phyloP scores from a whole-genome alignment of 2,888 invertebrate genomes.

The Pyrrhosoma nymphula region DNA sequence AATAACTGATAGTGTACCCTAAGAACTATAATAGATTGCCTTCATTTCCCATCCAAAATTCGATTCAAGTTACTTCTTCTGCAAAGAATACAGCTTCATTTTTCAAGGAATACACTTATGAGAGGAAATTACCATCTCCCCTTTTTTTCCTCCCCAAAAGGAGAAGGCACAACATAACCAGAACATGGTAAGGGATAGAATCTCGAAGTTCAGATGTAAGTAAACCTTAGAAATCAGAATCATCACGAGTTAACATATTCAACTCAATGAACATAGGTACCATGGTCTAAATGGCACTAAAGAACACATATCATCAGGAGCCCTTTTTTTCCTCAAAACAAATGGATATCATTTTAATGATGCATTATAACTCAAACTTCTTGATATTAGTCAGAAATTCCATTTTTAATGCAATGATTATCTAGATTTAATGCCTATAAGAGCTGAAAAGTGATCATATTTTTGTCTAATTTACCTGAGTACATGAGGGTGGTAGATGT shows the following conservation, averaged over 20 bases:
- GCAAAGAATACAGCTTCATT: neutral
- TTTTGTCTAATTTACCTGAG: neutral
- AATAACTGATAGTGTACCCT: neutral
- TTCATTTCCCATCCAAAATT: neutral
- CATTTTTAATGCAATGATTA: neutral
- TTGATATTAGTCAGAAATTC: neutral
- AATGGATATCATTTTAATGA: neutral
- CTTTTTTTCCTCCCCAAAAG: neutral
- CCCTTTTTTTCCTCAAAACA: neutral
- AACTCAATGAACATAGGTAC: neutral
- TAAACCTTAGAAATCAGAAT: neutral
- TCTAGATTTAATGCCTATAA: neutral
- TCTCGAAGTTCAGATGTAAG: neutral
- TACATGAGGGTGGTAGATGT: neutral
- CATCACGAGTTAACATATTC: neutral
- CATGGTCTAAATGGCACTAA: neutral
- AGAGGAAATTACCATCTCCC: neutral
- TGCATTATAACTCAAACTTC: neutral
- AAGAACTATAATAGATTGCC: neutral
- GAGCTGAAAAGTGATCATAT: neutral
- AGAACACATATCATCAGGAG: constrained; percentile 29
- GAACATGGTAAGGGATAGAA: neutral
- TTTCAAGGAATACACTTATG: neutral
- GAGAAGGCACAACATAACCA: neutral
- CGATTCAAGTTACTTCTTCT: neutral